phyloP scores from a whole-genome alignment of 2,113 vertebrate species.

The Rostratula benghalensis region DNA sequence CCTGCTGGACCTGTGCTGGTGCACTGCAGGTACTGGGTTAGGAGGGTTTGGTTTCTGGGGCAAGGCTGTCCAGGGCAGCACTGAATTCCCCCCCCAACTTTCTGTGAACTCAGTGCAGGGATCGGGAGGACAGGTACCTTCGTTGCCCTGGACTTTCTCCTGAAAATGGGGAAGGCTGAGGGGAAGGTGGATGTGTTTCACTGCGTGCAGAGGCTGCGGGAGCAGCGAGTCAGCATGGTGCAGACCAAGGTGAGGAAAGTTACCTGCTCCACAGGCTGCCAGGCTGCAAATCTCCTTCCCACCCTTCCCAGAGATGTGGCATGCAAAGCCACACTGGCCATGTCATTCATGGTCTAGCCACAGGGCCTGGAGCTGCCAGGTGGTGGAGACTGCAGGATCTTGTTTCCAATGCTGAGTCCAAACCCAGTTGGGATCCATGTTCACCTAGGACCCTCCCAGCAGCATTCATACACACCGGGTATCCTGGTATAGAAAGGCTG shows the following conservation, averaged over 20 bases:
- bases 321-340: neutral
- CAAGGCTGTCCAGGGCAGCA: fast-evolving
- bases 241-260: conserved; percentile 64
- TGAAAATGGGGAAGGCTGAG: conserved; percentile 62
- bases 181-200: conserved; percentile 65
- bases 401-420: neutral
- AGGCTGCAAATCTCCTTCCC: neutral
- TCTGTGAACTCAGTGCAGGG: conserved; percentile 52
- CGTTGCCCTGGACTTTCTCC: conserved; percentile 62
- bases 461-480: neutral
- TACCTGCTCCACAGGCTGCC: neutral
- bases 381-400: neutral
- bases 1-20: conserved; percentile 42
- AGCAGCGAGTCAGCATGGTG: conserved; percentile 65
- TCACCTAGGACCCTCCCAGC: neutral
- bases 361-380: neutral
- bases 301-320: neutral
- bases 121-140: conserved; percentile 69
- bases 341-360: neutral
- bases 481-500: neutral
- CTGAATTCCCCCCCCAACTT: neutral
- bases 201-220: conserved; percentile 51
- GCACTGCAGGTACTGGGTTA: conserved; percentile 64
- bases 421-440: fast-evolving
- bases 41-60: neutral